Evolutionary conservation across 2,113 vertebrate species (phyloP), one percentile per base, ranked within the genome.

Genomic region (Petromus typicus): DNA sequence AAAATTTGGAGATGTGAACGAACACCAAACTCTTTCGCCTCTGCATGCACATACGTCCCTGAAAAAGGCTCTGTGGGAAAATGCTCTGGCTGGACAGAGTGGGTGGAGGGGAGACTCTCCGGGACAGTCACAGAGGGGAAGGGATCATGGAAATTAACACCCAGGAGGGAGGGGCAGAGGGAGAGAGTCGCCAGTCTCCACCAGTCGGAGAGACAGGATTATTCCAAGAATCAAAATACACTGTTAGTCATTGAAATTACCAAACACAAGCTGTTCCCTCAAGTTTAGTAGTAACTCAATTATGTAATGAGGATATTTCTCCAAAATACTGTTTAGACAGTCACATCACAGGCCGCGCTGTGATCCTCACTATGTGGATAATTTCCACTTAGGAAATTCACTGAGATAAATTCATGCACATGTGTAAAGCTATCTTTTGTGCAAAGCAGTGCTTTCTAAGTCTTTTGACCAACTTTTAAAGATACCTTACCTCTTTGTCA

Each of bases 171-270:
- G 3, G 23, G 67, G 20, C n/a, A 71, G 16, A 76, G 32, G 32
- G 51, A 37, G 59, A 81, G 25, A 32, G 17, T 34, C 7, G 18
- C 5, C 18, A 10, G 7, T 3, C 40, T 18, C 5, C 3, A n/a
- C n/a, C n/a, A n/a, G 34, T 14, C 81, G 32, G 79, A 69, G 57
- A 7, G 4, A 45, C 27, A 71, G 85, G 57, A 45, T 54, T 88
- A 88, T 66, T 40, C 20, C 40, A 59, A 75, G 34, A 86, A 94
- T 90, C 78, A 78, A 89, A 78, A 25, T 71, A 94, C n/a, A 32
- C 27, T 71, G 73, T 40, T 73, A 43, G 40, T 88, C 73, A 73
- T n/a, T 81, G 27, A 63, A 45, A 37, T 67, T 64, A 64, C 48
- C 45, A 76, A 89, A 69, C 30, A 20, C 78, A 7, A 69, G 45